Conservation (phyloP, 2,113 vertebrate species). For the Laticauda colubrina region DNA sequence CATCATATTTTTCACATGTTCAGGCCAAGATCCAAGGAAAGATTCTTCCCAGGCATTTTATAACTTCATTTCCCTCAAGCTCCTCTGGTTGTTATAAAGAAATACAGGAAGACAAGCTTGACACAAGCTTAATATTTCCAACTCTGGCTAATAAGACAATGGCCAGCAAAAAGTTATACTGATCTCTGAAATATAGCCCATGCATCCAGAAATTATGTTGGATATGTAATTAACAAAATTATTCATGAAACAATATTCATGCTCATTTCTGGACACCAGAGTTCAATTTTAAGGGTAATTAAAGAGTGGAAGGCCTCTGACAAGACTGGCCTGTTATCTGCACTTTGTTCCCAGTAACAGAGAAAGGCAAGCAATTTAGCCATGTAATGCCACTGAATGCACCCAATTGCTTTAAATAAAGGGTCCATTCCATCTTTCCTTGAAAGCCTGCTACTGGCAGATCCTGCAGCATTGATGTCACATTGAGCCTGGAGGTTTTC, state of each 20-base stretch:
- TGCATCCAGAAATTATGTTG: background rate
- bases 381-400: background rate
- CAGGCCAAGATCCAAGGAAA: background rate
- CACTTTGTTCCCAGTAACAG: background rate
- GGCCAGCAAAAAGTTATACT: background rate
- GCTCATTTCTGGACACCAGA: background rate
- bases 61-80: background rate
- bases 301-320: background rate
- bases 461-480: constrained; percentile 2
- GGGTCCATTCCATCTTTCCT: background rate
- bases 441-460: background rate
- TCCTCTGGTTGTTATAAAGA: background rate
- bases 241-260: background rate
- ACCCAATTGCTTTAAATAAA: constrained; percentile 11
- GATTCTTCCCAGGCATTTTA: background rate
- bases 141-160: constrained; percentile 1
- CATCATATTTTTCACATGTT: background rate
- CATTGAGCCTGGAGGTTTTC: constrained; percentile 4
- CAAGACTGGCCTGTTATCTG: background rate
- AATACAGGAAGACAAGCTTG: background rate
- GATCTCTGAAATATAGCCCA: background rate
- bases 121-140: background rate
- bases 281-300: constrained; percentile 10
- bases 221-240: background rate
- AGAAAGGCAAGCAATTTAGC: background rate